These are phyloP conservation scores for Pristionchus fissidentatus DNA, from an alignment of 2,888 invertebrate genomes.

Conservation along the genomic window DNA sequence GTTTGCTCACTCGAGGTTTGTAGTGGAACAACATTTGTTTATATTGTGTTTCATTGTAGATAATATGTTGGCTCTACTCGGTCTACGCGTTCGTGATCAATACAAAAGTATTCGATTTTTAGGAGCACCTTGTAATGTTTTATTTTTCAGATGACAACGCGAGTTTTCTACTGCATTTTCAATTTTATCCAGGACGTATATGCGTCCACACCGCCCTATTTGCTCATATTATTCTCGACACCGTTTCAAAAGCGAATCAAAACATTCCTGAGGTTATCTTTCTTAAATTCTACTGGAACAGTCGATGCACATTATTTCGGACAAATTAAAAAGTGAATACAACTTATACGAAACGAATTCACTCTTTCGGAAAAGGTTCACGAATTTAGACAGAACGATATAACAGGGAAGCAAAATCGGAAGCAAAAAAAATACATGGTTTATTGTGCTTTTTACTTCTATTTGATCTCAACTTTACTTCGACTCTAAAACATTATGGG, in stretches of 20 bases:
- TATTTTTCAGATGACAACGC: slow-evolving; percentile 3
- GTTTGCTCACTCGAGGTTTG: slow-evolving; percentile 37
- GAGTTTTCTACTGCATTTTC: slow-evolving; percentile 33
- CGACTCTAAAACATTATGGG: neutral
- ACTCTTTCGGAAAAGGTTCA: no score
- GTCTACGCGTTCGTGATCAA: slow-evolving; percentile 37
- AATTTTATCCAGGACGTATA: slow-evolving; percentile 13
- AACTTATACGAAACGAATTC: neutral
- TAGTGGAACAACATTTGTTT: neutral
- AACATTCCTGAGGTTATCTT: slow-evolving; percentile 7
- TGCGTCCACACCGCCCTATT: neutral
- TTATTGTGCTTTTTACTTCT: no score
- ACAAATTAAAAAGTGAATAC: no score
- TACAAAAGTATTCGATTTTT: neutral
- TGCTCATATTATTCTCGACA: slow-evolving; percentile 41
- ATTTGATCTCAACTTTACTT: no score
- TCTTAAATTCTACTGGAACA: no score
- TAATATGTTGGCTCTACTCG: slow-evolving; percentile 11
- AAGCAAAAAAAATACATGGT: no score
- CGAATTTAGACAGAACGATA: no score
- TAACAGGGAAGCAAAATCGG: no score
- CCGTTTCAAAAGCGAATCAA: slow-evolving; percentile 1
- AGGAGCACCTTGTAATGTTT: neutral
- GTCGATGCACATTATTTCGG: no score
- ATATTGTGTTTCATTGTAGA: neutral